phyloP scores from a whole-genome alignment of 2,797 vertebrate genomes.

The Sebastes aleutianus region DNA sequence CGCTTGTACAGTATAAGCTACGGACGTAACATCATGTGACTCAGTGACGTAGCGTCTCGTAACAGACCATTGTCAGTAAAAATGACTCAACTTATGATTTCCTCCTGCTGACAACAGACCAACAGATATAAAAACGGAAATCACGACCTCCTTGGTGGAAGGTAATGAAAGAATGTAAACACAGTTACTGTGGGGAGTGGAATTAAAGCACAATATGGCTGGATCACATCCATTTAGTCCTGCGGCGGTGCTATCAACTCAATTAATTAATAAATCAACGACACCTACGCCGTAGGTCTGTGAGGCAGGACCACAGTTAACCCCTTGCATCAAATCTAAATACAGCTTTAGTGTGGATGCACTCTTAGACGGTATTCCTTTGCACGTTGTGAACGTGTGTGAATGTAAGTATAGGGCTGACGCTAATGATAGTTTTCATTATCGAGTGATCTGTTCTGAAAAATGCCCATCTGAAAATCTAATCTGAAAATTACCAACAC shows the following conservation, averaged over 20 bases:
- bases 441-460: conserved; percentile 8
- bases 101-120: not conserved
- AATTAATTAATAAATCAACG: not conserved
- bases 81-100: too few species aligned
- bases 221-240: not conserved
- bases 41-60: too few species aligned
- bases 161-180: not conserved
- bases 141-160: not conserved
- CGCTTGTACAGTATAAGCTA: too few species aligned
- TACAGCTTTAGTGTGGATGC: not conserved
- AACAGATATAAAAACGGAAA: not conserved
- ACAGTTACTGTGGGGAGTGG: not conserved
- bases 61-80: too few species aligned
- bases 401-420: not conserved
- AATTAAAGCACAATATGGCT: not conserved
- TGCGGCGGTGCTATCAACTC: not conserved
- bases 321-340: not conserved
- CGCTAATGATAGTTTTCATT: conserved; percentile 13
- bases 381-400: not conserved
- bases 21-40: too few species aligned
- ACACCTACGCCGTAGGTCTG: not conserved
- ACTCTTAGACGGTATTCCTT: not conserved
- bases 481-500: conserved; percentile 24
- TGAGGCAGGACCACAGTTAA: not conserved
- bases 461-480: not conserved